phyloP scores from a whole-genome alignment of 2,113 vertebrate species.

The Gnathochromis pfefferi region DNA sequence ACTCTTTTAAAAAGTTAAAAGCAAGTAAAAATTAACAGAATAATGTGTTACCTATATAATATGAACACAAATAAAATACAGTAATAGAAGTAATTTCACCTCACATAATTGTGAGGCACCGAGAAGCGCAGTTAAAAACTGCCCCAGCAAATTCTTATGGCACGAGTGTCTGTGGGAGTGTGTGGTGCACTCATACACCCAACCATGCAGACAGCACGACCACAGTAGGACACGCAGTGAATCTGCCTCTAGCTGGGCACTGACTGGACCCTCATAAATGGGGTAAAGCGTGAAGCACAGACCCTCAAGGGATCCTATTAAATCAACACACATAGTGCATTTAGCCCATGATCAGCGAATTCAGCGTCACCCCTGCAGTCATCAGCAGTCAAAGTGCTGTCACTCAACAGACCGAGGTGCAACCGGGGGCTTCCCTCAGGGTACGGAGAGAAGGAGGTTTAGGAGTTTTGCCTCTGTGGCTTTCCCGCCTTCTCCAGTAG shows the following conservation, averaged over 20 bases:
- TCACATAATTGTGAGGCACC: background rate
- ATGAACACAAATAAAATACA: background rate
- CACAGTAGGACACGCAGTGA: background rate
- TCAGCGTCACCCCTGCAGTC: constrained; percentile 12
- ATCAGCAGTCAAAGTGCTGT: constrained; percentile 42
- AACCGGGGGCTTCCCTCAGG: constrained; percentile 11
- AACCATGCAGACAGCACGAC: background rate
- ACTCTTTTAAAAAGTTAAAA: background rate
- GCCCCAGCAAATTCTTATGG: background rate
- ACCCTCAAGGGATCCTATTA: constrained; percentile 52
- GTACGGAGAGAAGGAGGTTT: background rate
- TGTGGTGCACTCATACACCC: background rate
- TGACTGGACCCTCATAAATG: constrained; percentile 12
- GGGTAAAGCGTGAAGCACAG: constrained; percentile 1
- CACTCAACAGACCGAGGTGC: constrained; percentile 20
- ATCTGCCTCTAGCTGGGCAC: background rate
- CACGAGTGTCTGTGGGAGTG: background rate
- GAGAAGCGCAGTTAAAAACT: background rate
- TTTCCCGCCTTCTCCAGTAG: background rate
- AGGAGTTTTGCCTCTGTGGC: background rate
- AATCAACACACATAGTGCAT: constrained; percentile 27
- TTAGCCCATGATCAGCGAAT: constrained; percentile 37
- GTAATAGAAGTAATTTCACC: background rate
- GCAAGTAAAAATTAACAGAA: background rate
- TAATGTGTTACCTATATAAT: background rate